Evolutionary conservation across 1,140 invertebrate genomes (phyloP), one percentile per base, ranked within the genome.

Genomic region (Rhagoletis zephyria): DNA sequence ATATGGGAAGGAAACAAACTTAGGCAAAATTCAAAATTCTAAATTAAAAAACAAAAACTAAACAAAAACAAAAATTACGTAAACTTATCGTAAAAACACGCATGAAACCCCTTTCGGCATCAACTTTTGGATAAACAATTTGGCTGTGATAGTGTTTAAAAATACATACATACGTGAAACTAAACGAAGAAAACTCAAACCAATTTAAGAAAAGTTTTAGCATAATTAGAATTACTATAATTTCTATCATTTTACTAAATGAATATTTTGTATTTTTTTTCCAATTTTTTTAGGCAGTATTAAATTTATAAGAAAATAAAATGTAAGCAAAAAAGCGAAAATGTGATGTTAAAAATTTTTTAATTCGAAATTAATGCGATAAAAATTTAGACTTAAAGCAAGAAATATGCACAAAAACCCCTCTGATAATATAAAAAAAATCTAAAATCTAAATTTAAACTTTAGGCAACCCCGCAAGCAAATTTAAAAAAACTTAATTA

Each of bases 121-220:
- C 70, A 89, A 88, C 64, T 74, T 85, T 92, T 92, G 91, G 91
- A 91, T 92, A 90, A 91, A 92, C 90, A 92, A 92, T 92, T 92
- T 92, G 91, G 91, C 91, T 92, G 91, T 92, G 91, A 92, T 92
- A 92, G 91, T 90, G 90, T 91, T 91, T 91, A 90, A 81, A 87
- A 81, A 85, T 87, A 88, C 89, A 89, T 90, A 90, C 74, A 88
- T 90, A 90, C 74, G 88, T 88, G 88, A 88, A 88, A 88, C 88
- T n/a, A 88, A 89, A 88, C 19, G 19, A 70, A 88, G 88, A 85
- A 30, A 87, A 89, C 48, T 87, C 74, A 88, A 65, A 88, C 70
- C 64, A 88, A 87, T 87, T 86, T 88, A 86, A 81, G 86, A 60
- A 87, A 87, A 81, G 89, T 87, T 85, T 85, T 74, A 85, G 77